phyloP scores from a whole-genome alignment of 2,888 invertebrate genomes.

The Cosmorhoe ocellata region DNA sequence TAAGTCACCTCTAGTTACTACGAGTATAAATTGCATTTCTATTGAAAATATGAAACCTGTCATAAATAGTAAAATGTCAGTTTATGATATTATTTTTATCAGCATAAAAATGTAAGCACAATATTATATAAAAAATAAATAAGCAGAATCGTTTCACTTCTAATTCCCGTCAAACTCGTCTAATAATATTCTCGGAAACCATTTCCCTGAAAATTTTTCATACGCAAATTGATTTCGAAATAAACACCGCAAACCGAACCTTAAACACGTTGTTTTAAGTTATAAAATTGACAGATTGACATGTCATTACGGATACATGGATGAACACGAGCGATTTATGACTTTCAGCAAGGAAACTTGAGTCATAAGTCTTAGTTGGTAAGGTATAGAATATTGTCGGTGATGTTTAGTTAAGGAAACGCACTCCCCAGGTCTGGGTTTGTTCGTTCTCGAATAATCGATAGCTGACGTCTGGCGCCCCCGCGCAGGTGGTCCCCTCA shows the following conservation, averaged over 20 bases:
- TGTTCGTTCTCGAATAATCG: slow-evolving; percentile 80
- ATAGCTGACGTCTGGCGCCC: slow-evolving; percentile 79
- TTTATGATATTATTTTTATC: background rate
- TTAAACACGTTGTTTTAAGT: slow-evolving; percentile 40
- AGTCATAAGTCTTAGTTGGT: slow-evolving; percentile 41
- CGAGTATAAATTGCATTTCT: no score
- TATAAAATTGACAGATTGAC: slow-evolving; percentile 50
- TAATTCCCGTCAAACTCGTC: slow-evolving; percentile 42
- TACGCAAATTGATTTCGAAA: slow-evolving; percentile 57
- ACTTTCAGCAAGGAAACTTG: slow-evolving; percentile 39
- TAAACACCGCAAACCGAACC: slow-evolving; percentile 41
- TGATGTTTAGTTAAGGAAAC: slow-evolving; percentile 56
- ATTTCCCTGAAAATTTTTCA: slow-evolving; percentile 61
- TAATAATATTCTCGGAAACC: slow-evolving; percentile 58
- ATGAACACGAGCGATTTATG: slow-evolving; percentile 65
- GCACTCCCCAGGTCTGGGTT: slow-evolving; percentile 63
- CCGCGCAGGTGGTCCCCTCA: slow-evolving; percentile 62
- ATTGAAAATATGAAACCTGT: no score
- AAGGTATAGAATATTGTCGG: slow-evolving; percentile 51
- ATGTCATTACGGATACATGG: slow-evolving; percentile 52
- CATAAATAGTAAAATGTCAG: no score
- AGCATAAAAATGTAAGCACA: slow-evolving; percentile 9
- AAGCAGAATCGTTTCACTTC: slow-evolving; percentile 29
- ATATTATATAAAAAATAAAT: slow-evolving; percentile 9
- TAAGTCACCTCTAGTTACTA: no score